A percentile compares a stretch with the other conserved stretches of the same genome.
Conservation (phyloP, 2,888 invertebrate genomes). For the Ornithoptera priamus region DNA sequence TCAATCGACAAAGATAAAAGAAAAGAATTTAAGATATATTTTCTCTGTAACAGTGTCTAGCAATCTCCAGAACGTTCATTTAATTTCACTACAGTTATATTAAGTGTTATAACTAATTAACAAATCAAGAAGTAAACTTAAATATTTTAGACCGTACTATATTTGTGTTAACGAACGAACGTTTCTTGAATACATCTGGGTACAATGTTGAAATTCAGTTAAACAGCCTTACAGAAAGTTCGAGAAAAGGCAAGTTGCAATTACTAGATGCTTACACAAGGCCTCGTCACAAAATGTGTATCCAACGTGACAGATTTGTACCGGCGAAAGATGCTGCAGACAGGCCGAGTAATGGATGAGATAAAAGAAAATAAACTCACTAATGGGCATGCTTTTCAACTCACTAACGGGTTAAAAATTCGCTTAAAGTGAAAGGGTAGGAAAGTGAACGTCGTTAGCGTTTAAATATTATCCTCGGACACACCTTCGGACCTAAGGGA, state of each 20-base stretch:
- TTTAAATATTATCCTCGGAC: conserved; percentile 28
- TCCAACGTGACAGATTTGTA: conserved; percentile 29
- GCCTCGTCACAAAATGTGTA: conserved; percentile 27
- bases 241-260: conserved; percentile 22
- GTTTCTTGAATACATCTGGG: neutral
- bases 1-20: too few relatives aligned
- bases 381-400: conserved; percentile 66
- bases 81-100: too few relatives aligned
- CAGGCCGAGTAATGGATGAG: conserved; percentile 44
- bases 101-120: too few relatives aligned
- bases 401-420: conserved; percentile 66
- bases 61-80: neutral
- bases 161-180: neutral
- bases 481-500: conserved; percentile 29
- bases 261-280: conserved; percentile 29
- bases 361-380: conserved; percentile 57
- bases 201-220: conserved; percentile 14
- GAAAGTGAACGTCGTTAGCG: conserved; percentile 28
- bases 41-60: neutral
- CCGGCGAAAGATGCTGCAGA: conserved; percentile 29
- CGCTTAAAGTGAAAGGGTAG: conserved; percentile 41
- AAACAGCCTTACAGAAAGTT: conserved; percentile 20
- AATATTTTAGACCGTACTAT: neutral
- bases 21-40: neutral
- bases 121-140: too few relatives aligned